These are phyloP conservation scores for Hololepta plana DNA, from an alignment of 2,888 invertebrate genomes.

Conservation along the genomic window DNA sequence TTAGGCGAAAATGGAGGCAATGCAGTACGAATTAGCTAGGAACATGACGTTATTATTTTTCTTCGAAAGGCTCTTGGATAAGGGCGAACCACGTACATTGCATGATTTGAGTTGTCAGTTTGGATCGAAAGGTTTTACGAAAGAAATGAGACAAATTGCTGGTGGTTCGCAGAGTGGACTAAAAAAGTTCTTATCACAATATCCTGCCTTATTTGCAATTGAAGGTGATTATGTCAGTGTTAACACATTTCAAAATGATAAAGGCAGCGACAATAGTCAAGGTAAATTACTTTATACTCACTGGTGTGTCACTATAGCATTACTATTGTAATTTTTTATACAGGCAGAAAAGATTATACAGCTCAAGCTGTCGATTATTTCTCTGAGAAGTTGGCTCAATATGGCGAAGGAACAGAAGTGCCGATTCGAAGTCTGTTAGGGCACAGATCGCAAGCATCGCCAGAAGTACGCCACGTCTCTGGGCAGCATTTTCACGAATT, in stretches of 20 bases:
- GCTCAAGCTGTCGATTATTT: conserved; percentile 97
- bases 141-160: conserved; percentile 93
- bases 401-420: conserved; percentile 90
- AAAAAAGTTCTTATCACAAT: conserved; percentile 90
- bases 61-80: conserved; percentile 93
- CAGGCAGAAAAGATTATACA: conserved; percentile 72
- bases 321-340: conserved; percentile 9
- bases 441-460: conserved; percentile 89
- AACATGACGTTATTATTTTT: conserved; percentile 96
- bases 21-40: conserved; percentile 84
- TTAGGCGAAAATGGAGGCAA: conserved; percentile 57
- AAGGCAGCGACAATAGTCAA: conserved; percentile 38
- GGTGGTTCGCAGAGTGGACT: conserved; percentile 92
- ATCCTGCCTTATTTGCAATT: conserved; percentile 89
- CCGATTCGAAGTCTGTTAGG: conserved; percentile 93
- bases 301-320: conserved; percentile 3
- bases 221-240: conserved; percentile 84
- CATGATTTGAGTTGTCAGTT: conserved; percentile 98
- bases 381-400: conserved; percentile 83
- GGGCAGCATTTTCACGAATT: conserved; percentile 90
- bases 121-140: conserved; percentile 96
- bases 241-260: conserved; percentile 55
- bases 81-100: conserved; percentile 85
- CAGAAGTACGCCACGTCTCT: conserved; percentile 92
- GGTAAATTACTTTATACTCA: conserved; percentile 17